Conservation (phyloP, 1,140 invertebrate genomes). For the Aethina tumida region DNA sequence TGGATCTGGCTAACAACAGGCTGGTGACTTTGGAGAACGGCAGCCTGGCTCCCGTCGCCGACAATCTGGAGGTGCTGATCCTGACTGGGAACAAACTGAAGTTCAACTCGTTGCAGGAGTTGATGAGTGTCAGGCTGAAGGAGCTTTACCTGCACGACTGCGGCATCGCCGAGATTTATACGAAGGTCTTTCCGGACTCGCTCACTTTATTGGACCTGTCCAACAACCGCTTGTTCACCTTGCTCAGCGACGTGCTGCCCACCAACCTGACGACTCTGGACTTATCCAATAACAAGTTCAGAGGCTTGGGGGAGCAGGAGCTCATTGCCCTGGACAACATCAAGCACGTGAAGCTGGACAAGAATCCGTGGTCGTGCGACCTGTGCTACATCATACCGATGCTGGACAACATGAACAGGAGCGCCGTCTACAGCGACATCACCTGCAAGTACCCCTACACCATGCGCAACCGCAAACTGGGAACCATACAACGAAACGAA, state of each 20-base stretch:
- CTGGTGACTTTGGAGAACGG: slow-evolving; percentile 50
- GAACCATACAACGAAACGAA: slow-evolving; percentile 36
- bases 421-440: slow-evolving; percentile 38
- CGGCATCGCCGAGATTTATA: slow-evolving; percentile 37
- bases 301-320: slow-evolving; percentile 46
- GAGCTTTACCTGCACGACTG: slow-evolving; percentile 46
- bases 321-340: slow-evolving; percentile 43
- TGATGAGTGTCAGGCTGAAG: slow-evolving; percentile 45
- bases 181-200: slow-evolving; percentile 37
- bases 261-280: slow-evolving; percentile 48
- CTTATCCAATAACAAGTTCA: slow-evolving; percentile 50
- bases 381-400: slow-evolving; percentile 49
- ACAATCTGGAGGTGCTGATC: slow-evolving; percentile 48
- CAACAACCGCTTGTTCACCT: slow-evolving; percentile 45
- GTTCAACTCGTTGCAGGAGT: slow-evolving; percentile 36
- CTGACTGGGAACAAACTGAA: slow-evolving; percentile 54
- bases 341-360: slow-evolving; percentile 43
- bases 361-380: slow-evolving; percentile 60
- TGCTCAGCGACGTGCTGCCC: slow-evolving; percentile 45
- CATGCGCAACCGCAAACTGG: slow-evolving; percentile 40
- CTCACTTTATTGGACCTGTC: slow-evolving; percentile 44
- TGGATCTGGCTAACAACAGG: slow-evolving; percentile 65
- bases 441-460: slow-evolving; percentile 43
- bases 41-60: slow-evolving; percentile 45
- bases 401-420: slow-evolving; percentile 42